Base-by-base conservation (phyloP, 2,888 invertebrate genomes). In the Protula sp. region DNA sequence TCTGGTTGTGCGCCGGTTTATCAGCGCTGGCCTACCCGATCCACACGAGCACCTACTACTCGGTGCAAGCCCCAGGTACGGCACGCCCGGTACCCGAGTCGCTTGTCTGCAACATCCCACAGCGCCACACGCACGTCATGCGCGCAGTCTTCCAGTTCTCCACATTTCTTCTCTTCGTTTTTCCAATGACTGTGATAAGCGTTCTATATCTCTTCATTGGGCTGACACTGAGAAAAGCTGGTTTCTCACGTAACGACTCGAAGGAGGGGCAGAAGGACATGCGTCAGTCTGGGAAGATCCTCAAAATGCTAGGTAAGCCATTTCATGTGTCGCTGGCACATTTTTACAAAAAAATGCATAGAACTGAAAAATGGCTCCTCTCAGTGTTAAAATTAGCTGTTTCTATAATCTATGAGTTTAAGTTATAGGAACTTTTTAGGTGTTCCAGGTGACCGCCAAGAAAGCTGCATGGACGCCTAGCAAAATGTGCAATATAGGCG, bases 91-190 rank as follows among this genome's bases (percentile, higher is more conserved):
- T 75, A 3, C 27, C 30, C 19, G 74, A 75, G 28, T 76, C 74
- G 1, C 64, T 74, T 27, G 67, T 74, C 55, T 78, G 78, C 63
- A 77, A 74, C 63, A 74, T 77, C 52, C 74, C 72, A 1, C 54
- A 53, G 3, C 56, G 69, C 48, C 72, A 70, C 66, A 60, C 70
- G 56, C 63, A 67, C 3, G 55, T 63, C 48, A 77, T 76, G 74
- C 65, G 61, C 47, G 71, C 70, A 0, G 82, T 92, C 2, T 87
- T 91, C 74, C 91, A 92, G 77, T 78, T 90, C 38, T 91, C 92
- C 75, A 88, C 88, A 67, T 85, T 90, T 62, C 82, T 91, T 67
- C 92, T 93, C 82, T 94, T 94, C 83, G 85, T 92, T 57, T 81
- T 87, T 28, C 89, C 89, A 0, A 85, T 88, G 78, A 67, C 88